These are phyloP conservation scores for Lumbricus terrestris DNA, from an alignment of 2,888 invertebrate genomes.

Conservation along the genomic window DNA sequence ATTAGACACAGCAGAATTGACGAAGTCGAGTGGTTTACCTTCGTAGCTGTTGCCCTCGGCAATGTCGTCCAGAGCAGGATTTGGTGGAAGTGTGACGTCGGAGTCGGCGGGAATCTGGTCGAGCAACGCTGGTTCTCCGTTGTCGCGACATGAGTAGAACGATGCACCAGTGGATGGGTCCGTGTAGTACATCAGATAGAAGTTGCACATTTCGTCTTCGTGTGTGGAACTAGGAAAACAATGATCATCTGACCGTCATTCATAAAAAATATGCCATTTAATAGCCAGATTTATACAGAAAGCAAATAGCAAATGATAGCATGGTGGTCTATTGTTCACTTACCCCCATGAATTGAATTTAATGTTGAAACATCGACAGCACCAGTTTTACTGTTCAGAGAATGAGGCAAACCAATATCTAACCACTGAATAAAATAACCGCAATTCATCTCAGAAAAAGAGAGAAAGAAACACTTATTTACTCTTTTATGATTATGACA, in stretches of 20 bases:
- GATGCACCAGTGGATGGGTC: slow-evolving; percentile 40
- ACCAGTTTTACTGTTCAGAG: too few relatives aligned
- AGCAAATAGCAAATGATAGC: too few relatives aligned
- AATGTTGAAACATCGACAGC: too few relatives aligned
- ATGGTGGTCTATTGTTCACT: too few relatives aligned
- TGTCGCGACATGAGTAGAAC: slow-evolving; percentile 42
- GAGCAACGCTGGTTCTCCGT: slow-evolving; percentile 45
- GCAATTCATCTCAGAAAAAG: too few relatives aligned
- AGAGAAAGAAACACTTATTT: too few relatives aligned
- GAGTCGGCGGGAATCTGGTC: slow-evolving; percentile 56
- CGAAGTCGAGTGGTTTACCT: neutral
- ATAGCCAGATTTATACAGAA: too few relatives aligned
- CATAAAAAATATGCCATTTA: neutral
- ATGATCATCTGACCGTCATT: neutral
- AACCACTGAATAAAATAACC: too few relatives aligned
- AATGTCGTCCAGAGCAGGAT: slow-evolving; percentile 55
- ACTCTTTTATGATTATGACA: too few relatives aligned
- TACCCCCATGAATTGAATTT: too few relatives aligned
- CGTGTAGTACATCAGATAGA: slow-evolving; percentile 60
- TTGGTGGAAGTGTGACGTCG: slow-evolving; percentile 61
- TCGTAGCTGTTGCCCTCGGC: slow-evolving; percentile 43
- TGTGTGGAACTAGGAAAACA: slow-evolving; percentile 48
- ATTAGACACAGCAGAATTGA: neutral
- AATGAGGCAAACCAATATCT: too few relatives aligned
- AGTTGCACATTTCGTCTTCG: slow-evolving; percentile 60